phyloP scores from a whole-genome alignment of 2,113 vertebrate genomes.

The Fulica atra region DNA sequence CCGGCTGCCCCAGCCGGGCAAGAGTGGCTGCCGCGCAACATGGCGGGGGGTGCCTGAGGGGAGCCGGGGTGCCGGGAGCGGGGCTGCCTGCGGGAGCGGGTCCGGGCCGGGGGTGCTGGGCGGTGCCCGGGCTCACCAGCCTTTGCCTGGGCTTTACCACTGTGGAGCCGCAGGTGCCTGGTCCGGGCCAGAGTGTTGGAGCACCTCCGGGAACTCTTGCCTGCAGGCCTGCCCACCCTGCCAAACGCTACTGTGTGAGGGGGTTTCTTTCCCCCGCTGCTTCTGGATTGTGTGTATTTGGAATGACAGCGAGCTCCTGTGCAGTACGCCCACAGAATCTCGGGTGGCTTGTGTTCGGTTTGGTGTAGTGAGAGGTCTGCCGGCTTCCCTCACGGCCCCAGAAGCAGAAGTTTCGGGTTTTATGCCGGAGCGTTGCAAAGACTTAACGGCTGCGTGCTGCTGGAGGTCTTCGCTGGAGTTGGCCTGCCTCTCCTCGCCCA shows the following conservation, averaged over 20 bases:
- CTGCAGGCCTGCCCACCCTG: not conserved
- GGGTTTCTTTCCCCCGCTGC: too few species aligned
- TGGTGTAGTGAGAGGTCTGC: not conserved
- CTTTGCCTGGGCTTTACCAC: not conserved
- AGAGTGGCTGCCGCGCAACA: not conserved
- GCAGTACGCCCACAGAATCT: not conserved
- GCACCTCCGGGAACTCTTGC: too few species aligned
- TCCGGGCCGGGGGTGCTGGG: too few species aligned
- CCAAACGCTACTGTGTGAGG: not conserved
- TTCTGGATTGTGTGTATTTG: not conserved
- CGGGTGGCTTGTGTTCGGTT: not conserved
- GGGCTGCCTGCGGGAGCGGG: not conserved
- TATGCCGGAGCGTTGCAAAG: rapidly evolving
- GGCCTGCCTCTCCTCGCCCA: rapidly evolving
- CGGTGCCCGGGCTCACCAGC: too few species aligned
- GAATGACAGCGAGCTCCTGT: not conserved
- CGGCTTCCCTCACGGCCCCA: rapidly evolving
- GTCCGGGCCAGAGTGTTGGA: too few species aligned
- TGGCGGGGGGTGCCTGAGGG: not conserved
- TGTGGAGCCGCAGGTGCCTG: not conserved
- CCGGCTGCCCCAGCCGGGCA: too few species aligned
- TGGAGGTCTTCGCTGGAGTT: rapidly evolving
- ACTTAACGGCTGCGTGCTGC: not conserved
- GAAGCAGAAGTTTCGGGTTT: not conserved
- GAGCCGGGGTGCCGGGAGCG: not conserved